phyloP scores from a whole-genome alignment of 2,888 invertebrate genomes.

The Mythimna albipuncta region DNA sequence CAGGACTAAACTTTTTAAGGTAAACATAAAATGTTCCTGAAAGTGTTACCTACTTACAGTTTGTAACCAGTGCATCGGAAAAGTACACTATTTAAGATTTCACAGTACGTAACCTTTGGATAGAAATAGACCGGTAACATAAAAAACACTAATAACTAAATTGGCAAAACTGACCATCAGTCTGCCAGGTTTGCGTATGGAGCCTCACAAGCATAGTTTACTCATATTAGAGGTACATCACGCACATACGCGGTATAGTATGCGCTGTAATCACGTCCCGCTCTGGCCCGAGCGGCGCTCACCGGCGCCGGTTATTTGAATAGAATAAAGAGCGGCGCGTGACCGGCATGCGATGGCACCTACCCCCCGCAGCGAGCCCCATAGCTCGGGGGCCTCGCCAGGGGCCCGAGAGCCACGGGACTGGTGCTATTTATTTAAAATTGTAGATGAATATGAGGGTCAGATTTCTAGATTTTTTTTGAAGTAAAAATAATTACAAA shows the following conservation, averaged over 20 bases:
- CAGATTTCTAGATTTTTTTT: not conserved
- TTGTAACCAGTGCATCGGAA: not conserved
- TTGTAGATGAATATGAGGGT: not conserved
- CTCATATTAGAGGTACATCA: not conserved
- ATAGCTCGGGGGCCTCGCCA: too few species aligned
- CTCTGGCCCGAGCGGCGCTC: not conserved
- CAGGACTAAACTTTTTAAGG: not conserved
- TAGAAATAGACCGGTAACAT: not conserved
- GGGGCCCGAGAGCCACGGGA: not conserved
- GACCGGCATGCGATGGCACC: constrained; percentile 11
- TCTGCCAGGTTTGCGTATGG: not conserved
- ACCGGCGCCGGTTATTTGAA: constrained; percentile 24
- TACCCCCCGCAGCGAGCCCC: not conserved
- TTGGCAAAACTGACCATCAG: not conserved
- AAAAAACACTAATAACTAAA: not conserved
- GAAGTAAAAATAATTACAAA: not conserved
- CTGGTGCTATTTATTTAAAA: not conserved
- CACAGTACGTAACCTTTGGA: not conserved
- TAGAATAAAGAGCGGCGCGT: constrained; percentile 27
- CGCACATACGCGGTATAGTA: not conserved
- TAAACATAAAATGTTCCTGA: not conserved
- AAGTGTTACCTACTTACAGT: not conserved
- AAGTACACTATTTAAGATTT: not conserved
- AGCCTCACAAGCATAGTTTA: not conserved
- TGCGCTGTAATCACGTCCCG: not conserved